Evolutionary conservation across 2,797 vertebrate species (phyloP), one percentile per base, ranked within the genome.

Genomic region (Aeoliscus strigatus): DNA sequence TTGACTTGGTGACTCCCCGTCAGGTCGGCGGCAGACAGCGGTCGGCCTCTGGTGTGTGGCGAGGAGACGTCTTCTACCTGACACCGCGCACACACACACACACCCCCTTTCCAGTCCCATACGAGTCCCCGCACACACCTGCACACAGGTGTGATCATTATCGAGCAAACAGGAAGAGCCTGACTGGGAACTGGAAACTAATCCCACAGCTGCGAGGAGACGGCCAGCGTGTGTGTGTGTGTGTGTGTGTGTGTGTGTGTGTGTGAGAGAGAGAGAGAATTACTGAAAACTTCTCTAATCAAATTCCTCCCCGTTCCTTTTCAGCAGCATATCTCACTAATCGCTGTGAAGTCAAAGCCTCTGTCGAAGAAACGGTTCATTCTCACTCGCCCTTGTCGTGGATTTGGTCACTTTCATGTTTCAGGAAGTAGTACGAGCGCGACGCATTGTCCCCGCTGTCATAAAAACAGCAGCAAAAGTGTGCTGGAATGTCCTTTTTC

Each of bases 61-160:
- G n/a, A n/a, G n/a, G n/a, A n/a, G n/a, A n/a, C n/a, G n/a, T n/a
- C n/a, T n/a, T n/a, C n/a, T n/a, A n/a, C n/a, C n/a, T n/a, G n/a
- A n/a, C n/a, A n/a, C n/a, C 50, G 17, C 55, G 59, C 59, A 53
- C 68, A 36, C 56, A 18, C 60, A 60, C 66, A 59, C n/a, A n/a
- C n/a, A n/a, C n/a, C 64, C 66, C 70, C 59, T 50, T 24, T 66
- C 60, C 51, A 29, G 35, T 66, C 74, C 60, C 65, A 62, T 44
- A 44, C 37, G 60, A 71, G 60, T 64, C 68, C 45, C 59, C 52
- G 56, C 58, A 75, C 79, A 85, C 84, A 87, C 84, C 84, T 85
- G 84, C 71, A 66, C 75, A 68, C 84, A 85, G 83, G 83, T 86
- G 82, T 83, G 84, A 87, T 87, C 77, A 77, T 78, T 88, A 84